Conservation (phyloP, 2,797 vertebrate genomes). For the Anolis apletophallus region DNA sequence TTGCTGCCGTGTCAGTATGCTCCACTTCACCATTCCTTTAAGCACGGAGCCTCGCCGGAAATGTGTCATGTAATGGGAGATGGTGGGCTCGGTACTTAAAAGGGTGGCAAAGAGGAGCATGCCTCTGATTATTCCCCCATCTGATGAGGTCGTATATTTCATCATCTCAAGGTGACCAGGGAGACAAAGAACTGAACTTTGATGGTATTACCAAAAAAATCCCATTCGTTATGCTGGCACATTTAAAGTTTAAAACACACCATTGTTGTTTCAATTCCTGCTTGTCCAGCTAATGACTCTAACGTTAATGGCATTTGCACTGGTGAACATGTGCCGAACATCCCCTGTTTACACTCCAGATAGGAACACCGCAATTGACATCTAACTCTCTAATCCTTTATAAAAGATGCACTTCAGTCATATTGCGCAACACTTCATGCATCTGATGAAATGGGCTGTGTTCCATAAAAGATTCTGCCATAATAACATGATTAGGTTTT, state of each 20-base stretch:
- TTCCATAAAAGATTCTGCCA: neutral
- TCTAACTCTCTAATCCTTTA: constrained; percentile 41
- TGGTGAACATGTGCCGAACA: constrained; percentile 10
- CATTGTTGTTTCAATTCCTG: constrained; percentile 11
- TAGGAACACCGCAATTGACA: constrained; percentile 20
- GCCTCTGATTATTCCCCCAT: too few species aligned
- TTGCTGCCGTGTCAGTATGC: too few species aligned
- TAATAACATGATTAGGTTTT: neutral
- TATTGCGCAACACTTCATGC: constrained; percentile 11
- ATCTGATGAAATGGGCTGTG: neutral
- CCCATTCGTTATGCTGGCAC: constrained; percentile 50
- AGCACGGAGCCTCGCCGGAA: too few species aligned
- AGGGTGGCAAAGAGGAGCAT: too few species aligned
- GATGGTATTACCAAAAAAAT: constrained; percentile 47
- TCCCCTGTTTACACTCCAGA: constrained; percentile 40
- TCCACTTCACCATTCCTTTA: too few species aligned
- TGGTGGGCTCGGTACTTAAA: too few species aligned
- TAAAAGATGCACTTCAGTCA: constrained; percentile 29
- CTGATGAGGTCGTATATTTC: too few species aligned
- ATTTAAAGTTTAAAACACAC: constrained; percentile 52
- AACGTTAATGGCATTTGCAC: constrained; percentile 8
- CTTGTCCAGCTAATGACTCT: constrained; percentile 24
- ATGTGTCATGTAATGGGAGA: too few species aligned
- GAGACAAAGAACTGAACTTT: constrained; percentile 16
- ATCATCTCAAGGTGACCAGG: constrained; percentile 28